Evolutionary conservation across 2,797 vertebrate genomes (phyloP).

Genomic region (Cuculus canorus): DNA sequence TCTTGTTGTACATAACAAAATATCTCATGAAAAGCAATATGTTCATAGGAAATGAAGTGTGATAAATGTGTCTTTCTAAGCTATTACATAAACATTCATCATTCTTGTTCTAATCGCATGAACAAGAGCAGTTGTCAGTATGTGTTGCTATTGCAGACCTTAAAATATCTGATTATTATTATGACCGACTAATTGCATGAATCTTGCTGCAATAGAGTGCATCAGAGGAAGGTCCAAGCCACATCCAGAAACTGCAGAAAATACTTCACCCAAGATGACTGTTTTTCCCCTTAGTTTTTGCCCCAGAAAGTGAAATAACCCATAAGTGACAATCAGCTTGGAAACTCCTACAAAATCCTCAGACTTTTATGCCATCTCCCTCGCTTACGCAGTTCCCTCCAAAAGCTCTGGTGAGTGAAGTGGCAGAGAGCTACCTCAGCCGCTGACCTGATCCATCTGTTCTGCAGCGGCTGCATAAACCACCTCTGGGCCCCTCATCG

Average conservation of each 20-base stretch:
- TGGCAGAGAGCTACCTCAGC: neutral
- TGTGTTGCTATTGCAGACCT: neutral
- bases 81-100: neutral
- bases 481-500: neutral
- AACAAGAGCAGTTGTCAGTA: neutral
- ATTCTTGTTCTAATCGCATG: neutral
- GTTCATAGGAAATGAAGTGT: neutral
- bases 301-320: neutral
- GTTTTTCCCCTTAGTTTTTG: neutral
- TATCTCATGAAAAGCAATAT: neutral
- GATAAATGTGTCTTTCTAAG: neutral
- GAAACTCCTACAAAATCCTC: neutral
- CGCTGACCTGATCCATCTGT: neutral
- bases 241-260: neutral
- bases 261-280: neutral
- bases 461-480: neutral
- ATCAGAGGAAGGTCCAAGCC: neutral
- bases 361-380: neutral
- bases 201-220: neutral
- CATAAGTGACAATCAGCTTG: neutral
- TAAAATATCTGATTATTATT: neutral
- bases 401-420: accelerated
- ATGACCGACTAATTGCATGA: neutral
- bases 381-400: accelerated
- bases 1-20: neutral